Base-by-base conservation (phyloP, 2,888 invertebrate genomes). In the Drosophila vallismaia region DNA sequence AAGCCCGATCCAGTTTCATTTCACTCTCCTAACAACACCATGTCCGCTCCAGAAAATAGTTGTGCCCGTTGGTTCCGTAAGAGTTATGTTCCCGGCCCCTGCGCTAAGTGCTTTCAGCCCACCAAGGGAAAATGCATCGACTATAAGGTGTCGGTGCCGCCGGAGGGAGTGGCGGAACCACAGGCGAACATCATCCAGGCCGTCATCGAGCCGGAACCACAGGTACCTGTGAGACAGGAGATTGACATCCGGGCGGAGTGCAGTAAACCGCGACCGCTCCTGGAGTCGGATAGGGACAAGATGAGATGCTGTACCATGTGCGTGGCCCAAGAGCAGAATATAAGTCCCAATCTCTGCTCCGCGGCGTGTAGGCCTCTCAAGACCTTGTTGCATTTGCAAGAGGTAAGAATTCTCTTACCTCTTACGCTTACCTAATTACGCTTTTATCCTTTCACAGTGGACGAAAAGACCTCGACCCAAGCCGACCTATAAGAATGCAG, bases 401-500 rank as follows among this genome's bases (percentile, higher is more conserved):
- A 88, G 77, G 82, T 86, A 69, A 7, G 24, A 24, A 14, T 19
- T 19, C 2, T 10, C 29, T 3, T 14, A 2, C n/a, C n/a, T 19
- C 4, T 38, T 10, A 38, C n/a, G 26, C n/a, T n/a, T n/a, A 26
- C 26, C 26, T 26, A 26, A 26, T 3, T 26, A 14, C 12, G n/a
- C 2, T 10, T 38, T 3, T 14, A 2, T 2, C 14, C 6, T n/a
- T 4, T 14, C n/a, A 1, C 26, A 81, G 88, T 70, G 26, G 31
- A 68, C 71, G 1, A 79, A 70, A 24, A 68, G 77, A 9, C 74
- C 86, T 0, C 55, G 42, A 0, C 68, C 59, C 0, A 81, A 87
- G n/a, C 88, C 81, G 1, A 26, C 51, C 0, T 86, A 69, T 26
- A 72, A 83, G 36, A 63, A 86, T 12, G 46, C 67, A 33, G 33